These are phyloP conservation scores for Radopholus similis DNA, from an alignment of 1,140 invertebrate genomes.

Conservation along the genomic window DNA sequence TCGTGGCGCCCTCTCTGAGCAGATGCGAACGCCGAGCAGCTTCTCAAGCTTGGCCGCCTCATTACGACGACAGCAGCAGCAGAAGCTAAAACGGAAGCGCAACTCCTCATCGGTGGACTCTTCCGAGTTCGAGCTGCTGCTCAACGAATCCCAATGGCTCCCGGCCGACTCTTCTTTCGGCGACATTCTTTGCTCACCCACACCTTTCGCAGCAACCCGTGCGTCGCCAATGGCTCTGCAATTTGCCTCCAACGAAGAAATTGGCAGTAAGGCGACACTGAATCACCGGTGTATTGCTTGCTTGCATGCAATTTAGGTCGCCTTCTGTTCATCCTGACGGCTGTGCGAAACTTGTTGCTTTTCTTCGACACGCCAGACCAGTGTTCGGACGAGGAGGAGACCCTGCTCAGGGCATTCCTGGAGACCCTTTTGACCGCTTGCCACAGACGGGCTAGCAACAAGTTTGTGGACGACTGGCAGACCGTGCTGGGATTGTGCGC, in stretches of 20 bases:
- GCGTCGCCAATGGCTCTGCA: too few relatives aligned
- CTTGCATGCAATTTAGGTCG: too few relatives aligned
- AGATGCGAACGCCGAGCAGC: constrained; percentile 5
- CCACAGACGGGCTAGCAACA: too few relatives aligned
- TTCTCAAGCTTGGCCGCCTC: not conserved
- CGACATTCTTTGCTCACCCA: not conserved
- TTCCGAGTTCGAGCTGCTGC: constrained; percentile 6
- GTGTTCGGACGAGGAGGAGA: constrained; percentile 31
- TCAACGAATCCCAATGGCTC: not conserved
- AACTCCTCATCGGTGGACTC: not conserved
- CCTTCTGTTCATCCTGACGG: constrained; percentile 27
- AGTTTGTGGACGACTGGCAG: constrained; percentile 44
- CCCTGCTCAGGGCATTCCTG: constrained; percentile 21
- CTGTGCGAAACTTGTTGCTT: constrained; percentile 32
- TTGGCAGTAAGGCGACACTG: too few relatives aligned
- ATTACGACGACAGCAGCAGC: not conserved
- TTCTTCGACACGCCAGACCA: constrained; percentile 24
- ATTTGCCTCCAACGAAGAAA: constrained; percentile 33
- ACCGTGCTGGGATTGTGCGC: constrained; percentile 24
- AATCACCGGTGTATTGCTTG: too few relatives aligned
- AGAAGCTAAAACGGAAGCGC: not conserved
- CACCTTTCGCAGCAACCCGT: too few relatives aligned
- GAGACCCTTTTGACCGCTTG: constrained; percentile 34
- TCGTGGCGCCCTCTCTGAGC: constrained; percentile 15
- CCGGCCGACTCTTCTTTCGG: not conserved